Evolutionary conservation across 2,888 invertebrate species (phyloP), one percentile per base, ranked within the genome.

Genomic region (Odiellus spinosus): DNA sequence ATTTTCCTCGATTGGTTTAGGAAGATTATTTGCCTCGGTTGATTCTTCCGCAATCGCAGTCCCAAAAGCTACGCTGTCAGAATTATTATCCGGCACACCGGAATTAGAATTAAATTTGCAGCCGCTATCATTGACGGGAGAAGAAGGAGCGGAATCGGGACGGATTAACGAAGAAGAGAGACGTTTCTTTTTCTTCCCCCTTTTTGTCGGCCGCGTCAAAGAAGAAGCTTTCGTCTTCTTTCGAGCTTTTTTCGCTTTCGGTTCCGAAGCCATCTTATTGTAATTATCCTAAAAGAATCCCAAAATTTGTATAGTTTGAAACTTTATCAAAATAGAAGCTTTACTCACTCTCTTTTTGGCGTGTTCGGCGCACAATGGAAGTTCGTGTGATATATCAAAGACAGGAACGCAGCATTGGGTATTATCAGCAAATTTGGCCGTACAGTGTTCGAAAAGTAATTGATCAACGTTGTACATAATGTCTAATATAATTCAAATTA

Each of bases 311-410:
- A n/a, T n/a, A n/a, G n/a, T n/a, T n/a, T n/a, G n/a, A n/a, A n/a
- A n/a, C n/a, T n/a, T n/a, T n/a, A n/a, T n/a, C n/a, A n/a, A n/a
- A n/a, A n/a, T n/a, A n/a, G n/a, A n/a, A n/a, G n/a, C n/a, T n/a
- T 26, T 26, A 26, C 69, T 63, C 60, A 78, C 78, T 65, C 82
- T 71, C 65, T 83, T 82, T 67, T 81, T 76, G 1, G 82, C 81
- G 66, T 91, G 90, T 59, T 83, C 83, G 6, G 77, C 73, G 64
- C 90, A 91, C 6, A 90, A 71, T 41, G 90, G 86, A 62, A 86
- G 73, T 63, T 86, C 80, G 61, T 81, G 79, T 42, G 73, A 72
- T 50, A 81, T 74, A 67, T 83, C 82, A 59, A 82, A 80, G 42
- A 82, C 80, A 40, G 83, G 82, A 54, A 77, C 72, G 60, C 80